Conservation (phyloP, 2,113 vertebrate genomes). For the Pedionomus torquatus region DNA sequence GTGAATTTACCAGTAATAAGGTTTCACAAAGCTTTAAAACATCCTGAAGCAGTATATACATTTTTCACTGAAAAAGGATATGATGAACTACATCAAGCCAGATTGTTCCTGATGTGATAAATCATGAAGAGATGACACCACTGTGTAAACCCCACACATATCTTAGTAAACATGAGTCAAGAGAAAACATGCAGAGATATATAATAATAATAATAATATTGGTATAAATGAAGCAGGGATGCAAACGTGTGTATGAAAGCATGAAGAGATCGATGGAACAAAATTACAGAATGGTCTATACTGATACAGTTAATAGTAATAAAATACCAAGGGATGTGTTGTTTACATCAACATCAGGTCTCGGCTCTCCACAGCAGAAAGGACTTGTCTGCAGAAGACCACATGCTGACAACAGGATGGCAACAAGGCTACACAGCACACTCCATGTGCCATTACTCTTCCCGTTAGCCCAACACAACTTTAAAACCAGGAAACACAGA, state of each 20-base stretch:
- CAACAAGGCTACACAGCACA: neutral
- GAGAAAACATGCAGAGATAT: neutral
- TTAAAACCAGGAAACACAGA: neutral
- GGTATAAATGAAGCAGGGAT: neutral
- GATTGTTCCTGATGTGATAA: neutral
- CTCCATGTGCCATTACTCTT: rapidly evolving
- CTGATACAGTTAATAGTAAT: neutral
- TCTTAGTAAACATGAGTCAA: neutral
- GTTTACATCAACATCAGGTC: neutral
- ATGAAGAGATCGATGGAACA: rapidly evolving
- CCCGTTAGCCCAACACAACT: neutral
- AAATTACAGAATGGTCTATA: neutral
- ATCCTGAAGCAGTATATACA: neutral
- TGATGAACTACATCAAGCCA: neutral
- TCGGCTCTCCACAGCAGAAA: neutral
- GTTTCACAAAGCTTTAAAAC: neutral
- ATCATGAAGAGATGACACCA: neutral
- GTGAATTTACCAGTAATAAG: neutral
- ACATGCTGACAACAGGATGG: neutral
- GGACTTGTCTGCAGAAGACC: neutral
- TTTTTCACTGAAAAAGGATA: neutral
- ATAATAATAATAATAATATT: neutral
- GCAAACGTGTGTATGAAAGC: neutral
- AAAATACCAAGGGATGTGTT: neutral
- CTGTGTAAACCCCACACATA: neutral